Base-by-base conservation (phyloP, 1,140 invertebrate species). In the Neuroterus valhalla region DNA sequence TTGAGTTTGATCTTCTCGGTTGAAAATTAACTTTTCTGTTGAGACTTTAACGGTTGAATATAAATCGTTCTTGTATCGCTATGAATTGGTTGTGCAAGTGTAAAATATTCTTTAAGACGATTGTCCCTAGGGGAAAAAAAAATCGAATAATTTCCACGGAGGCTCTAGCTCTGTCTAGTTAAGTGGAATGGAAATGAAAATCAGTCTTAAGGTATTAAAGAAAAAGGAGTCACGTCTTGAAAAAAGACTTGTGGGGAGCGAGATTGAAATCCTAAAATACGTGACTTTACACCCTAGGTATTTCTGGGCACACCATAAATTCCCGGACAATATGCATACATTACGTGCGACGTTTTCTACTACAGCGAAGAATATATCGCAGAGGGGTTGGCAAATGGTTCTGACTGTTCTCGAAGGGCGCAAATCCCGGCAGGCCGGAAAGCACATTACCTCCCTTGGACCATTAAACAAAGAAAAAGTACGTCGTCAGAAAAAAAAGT, bases 261-360 rank as follows among this genome's bases (percentile, higher is more conserved):
- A 62, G 52, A 62, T 62, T 62, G 52, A 62, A 62, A 62, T 62
- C 52, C 52, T 62, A 62, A 62, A 62, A 23, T 62, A 62, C 52
- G 52, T 62, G 52, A 62, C 52, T 62, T 62, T 62, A 26, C 52
- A 62, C 52, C 52, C 52, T 62, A 62, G 23, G 52, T 31, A 62
- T 62, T 62, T 62, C 52, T 21, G 23, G 52, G 26, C 21, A 26
- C 23, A 23, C 52, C 26, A 62, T 62, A 62, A 62, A 62, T 62
- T 62, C 52, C 52, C 19, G 52, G 52, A 62, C 52, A 62, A 62
- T 62, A 31, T 62, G 52, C 52, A 62, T 62, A 62, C 21, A 62
- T 62, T 62, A 62, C 52, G 52, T 62, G 52, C 21, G 52, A 62
- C 52, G 52, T 15, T 21, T 62, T 26, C 52, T 62, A 26, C 52